These are phyloP conservation scores for Drosophila punjabiensis DNA, from an alignment of 1,140 invertebrate species.

Conservation along the genomic window DNA sequence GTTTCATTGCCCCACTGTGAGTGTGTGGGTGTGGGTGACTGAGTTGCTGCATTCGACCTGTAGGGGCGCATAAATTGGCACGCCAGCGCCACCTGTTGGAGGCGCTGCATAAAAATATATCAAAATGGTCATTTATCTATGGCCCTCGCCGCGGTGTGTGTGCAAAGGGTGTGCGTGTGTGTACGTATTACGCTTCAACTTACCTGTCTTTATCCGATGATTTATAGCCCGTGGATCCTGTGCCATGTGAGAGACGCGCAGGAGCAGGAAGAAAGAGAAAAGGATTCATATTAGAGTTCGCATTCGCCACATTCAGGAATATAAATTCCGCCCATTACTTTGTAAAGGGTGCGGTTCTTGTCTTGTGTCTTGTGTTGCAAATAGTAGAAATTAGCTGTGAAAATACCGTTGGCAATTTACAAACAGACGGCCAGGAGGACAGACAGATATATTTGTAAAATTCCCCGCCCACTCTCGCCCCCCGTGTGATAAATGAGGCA, in stretches of 20 bases:
- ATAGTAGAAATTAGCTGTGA: slow-evolving; percentile 49
- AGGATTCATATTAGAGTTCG: slow-evolving; percentile 47
- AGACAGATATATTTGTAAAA: slow-evolving; percentile 21
- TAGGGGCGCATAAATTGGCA: slow-evolving; percentile 77
- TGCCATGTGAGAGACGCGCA: slow-evolving; percentile 12
- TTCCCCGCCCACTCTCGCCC: background rate
- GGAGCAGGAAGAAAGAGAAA: slow-evolving; percentile 27
- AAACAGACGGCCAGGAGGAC: slow-evolving; percentile 24
- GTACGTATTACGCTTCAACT: slow-evolving; percentile 75
- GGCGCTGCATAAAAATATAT: slow-evolving; percentile 70
- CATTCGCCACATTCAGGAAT: slow-evolving; percentile 38
- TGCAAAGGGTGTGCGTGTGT: slow-evolving; percentile 11
- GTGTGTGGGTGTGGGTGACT: background rate
- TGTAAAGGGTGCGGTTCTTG: slow-evolving; percentile 23
- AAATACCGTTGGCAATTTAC: slow-evolving; percentile 45
- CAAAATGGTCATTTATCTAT: slow-evolving; percentile 72
- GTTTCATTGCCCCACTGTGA: slow-evolving; percentile 17
- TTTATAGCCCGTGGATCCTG: slow-evolving; percentile 85
- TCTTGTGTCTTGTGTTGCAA: slow-evolving; percentile 27
- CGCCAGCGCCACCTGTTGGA: slow-evolving; percentile 73
- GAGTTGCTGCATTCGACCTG: slow-evolving; percentile 44
- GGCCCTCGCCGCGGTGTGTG: slow-evolving; percentile 7
- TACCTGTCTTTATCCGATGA: slow-evolving; percentile 85
- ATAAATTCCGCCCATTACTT: slow-evolving; percentile 41
- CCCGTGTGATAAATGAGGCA: slow-evolving; percentile 65